Conservation (phyloP, 2,113 vertebrate species). For the Camelus bactrianus region DNA sequence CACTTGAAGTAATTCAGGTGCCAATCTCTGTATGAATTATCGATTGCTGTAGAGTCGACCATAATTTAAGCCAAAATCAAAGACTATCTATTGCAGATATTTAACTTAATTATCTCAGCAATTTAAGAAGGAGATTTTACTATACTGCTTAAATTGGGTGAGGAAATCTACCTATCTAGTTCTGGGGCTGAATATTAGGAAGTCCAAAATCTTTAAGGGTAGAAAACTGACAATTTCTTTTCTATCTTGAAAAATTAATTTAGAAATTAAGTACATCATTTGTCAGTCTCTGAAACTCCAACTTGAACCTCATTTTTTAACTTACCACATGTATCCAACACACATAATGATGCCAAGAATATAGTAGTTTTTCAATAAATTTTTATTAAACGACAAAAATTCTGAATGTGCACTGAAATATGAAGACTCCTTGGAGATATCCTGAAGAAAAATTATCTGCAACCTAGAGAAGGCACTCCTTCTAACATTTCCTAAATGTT, state of each 20-base stretch:
- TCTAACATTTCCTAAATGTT: not conserved
- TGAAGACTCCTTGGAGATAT: not conserved
- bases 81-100: not conserved
- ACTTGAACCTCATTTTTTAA: not conserved
- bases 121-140: not conserved
- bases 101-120: not conserved
- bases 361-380: not conserved
- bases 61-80: not conserved
- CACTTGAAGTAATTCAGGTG: not conserved
- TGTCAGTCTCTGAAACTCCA: not conserved
- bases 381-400: not conserved
- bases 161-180: not conserved
- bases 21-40: not conserved
- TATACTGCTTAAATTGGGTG: not conserved
- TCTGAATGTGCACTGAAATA: not conserved
- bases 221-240: not conserved
- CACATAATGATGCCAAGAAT: not conserved
- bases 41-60: not conserved
- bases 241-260: not conserved
- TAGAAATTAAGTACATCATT: not conserved
- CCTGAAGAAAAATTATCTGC: not conserved
- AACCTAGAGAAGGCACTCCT: not conserved
- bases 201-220: not conserved
- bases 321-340: accelerated
- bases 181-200: not conserved